Percentiles rank a stretch among this genome's conserved stretches.
Evolutionary conservation across 2,113 vertebrate genomes (phyloP).

Genomic region (Myiozetetes cayanensis): DNA sequence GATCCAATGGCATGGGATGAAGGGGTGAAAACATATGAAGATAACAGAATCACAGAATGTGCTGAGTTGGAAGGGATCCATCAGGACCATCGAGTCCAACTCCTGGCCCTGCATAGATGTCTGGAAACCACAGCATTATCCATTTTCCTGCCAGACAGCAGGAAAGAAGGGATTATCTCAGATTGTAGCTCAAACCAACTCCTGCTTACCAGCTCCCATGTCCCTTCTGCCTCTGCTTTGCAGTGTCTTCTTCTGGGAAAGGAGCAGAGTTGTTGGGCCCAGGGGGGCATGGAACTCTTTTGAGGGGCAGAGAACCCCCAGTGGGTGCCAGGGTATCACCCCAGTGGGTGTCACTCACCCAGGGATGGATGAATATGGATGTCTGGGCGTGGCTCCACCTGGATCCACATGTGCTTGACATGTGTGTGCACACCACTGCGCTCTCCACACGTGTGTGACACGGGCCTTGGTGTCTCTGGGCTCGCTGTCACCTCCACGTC

Average conservation of each 20-base stretch:
- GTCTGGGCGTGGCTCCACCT: fast-evolving
- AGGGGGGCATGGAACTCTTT: fast-evolving
- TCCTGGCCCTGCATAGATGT: neutral
- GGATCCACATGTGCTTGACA: fast-evolving
- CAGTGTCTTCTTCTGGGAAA: too few relatives aligned
- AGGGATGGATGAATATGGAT: fast-evolving
- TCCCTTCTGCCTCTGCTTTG: neutral
- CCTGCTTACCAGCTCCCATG: neutral
- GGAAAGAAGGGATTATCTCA: neutral
- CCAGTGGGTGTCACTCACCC: fast-evolving
- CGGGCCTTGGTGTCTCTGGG: fast-evolving
- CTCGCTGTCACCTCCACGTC: neutral
- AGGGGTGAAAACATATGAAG: neutral
- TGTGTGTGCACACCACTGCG: too few relatives aligned
- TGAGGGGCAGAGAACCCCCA: neutral
- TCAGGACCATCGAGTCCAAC: neutral
- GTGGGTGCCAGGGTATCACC: too few relatives aligned
- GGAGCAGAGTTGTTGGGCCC: neutral
- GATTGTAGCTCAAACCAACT: fast-evolving
- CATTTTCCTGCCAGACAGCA: neutral
- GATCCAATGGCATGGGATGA: neutral
- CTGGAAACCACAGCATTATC: too few relatives aligned
- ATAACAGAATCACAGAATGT: neutral
- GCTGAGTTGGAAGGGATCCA: neutral
- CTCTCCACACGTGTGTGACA: fast-evolving